phyloP scores from a whole-genome alignment of 2,113 vertebrate genomes.

The Psophia crepitans region DNA sequence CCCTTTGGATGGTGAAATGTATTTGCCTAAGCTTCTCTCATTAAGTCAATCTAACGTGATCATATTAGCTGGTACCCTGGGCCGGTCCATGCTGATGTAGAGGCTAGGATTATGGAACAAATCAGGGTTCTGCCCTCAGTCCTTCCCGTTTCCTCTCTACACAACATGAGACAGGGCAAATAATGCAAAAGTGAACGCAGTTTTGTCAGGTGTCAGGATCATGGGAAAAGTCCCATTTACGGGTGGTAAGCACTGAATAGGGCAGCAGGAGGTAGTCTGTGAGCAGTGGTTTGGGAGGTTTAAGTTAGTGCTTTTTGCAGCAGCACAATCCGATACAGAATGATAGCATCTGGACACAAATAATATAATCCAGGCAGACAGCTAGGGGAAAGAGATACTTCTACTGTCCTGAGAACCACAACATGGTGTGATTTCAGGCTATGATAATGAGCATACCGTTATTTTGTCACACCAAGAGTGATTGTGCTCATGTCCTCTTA shows the following conservation, averaged over 20 bases:
- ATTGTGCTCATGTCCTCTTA: background rate
- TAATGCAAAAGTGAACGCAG: background rate
- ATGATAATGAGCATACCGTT: background rate
- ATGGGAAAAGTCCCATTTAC: background rate
- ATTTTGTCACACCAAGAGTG: background rate
- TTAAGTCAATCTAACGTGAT: background rate
- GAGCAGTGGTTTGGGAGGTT: background rate
- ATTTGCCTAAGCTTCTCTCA: background rate
- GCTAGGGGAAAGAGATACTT: background rate
- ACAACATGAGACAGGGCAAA: background rate
- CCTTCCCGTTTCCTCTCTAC: background rate
- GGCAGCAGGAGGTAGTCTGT: background rate
- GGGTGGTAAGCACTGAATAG: background rate
- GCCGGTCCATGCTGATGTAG: too few species aligned
- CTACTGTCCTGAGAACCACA: background rate
- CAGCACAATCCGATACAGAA: background rate
- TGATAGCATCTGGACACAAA: background rate
- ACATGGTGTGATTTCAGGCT: background rate
- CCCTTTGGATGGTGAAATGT: background rate
- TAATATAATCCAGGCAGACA: background rate
- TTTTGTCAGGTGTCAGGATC: background rate
- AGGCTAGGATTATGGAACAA: background rate
- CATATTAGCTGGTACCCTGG: background rate
- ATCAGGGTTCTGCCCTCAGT: background rate
- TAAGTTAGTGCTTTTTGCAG: background rate